phyloP scores from a whole-genome alignment of 2,888 invertebrate species.

The Lepidonotus clava region DNA sequence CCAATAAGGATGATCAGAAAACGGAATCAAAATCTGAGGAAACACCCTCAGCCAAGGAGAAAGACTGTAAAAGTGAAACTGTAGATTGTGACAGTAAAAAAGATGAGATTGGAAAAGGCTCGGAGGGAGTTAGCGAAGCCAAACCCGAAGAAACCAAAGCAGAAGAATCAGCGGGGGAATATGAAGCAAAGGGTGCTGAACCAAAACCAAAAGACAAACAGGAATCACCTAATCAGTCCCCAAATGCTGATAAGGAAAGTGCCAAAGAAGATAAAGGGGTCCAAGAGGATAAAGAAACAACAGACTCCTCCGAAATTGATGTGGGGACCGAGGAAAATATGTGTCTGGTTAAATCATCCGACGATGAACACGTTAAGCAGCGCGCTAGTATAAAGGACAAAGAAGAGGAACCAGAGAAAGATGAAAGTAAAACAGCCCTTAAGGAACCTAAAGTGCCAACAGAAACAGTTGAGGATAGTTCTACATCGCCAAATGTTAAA shows the following conservation, averaged over 20 bases:
- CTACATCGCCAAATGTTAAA: not conserved
- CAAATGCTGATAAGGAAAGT: not conserved
- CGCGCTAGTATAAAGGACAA: not conserved
- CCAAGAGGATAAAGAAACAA: slow-evolving; percentile 3
- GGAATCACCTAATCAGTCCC: not conserved
- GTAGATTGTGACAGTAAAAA: too few species aligned
- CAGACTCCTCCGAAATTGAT: slow-evolving; percentile 25
- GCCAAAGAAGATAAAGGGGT: not conserved
- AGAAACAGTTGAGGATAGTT: not conserved
- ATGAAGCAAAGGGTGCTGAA: too few species aligned
- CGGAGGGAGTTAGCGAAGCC: too few species aligned
- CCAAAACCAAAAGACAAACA: too few species aligned
- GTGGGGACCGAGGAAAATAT: not conserved
- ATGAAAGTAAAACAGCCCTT: not conserved
- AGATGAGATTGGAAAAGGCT: too few species aligned
- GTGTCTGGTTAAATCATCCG: not conserved
- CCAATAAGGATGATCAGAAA: not conserved
- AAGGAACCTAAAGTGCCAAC: not conserved
- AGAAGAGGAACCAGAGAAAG: not conserved
- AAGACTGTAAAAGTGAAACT: too few species aligned
- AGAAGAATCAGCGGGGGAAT: too few species aligned
- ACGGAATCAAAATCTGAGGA: not conserved
- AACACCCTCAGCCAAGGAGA: not conserved
- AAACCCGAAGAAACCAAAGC: too few species aligned
- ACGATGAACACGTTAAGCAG: not conserved